Percentiles rank a stretch among this genome's conserved stretches.
Evolutionary conservation across 2,888 invertebrate species (phyloP).

Genomic region (Eristalis tenax): DNA sequence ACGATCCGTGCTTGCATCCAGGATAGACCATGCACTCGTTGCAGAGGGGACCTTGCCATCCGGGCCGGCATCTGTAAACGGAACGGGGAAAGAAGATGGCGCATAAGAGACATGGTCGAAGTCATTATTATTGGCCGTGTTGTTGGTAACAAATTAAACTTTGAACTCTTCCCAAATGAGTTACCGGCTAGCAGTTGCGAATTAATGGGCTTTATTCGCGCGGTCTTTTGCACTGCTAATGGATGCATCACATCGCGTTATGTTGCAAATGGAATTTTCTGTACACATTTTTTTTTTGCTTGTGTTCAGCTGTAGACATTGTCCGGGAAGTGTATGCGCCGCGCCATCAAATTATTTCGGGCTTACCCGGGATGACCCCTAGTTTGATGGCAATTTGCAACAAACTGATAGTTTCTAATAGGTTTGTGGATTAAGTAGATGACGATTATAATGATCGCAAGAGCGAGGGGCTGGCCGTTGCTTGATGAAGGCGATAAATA

Average conservation of each 20-base stretch:
- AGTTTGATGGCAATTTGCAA: constrained; percentile 43
- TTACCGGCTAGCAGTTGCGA: constrained; percentile 69
- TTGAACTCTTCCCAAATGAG: constrained; percentile 71
- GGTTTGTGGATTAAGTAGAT: constrained; percentile 51
- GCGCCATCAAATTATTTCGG: constrained; percentile 62
- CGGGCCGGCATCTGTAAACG: constrained; percentile 89
- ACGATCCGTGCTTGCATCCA: constrained; percentile 97
- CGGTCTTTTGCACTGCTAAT: constrained; percentile 47
- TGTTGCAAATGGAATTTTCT: constrained; percentile 66
- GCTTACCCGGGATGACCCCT: constrained; percentile 50
- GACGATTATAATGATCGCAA: constrained; percentile 38
- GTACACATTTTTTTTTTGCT: constrained; percentile 34
- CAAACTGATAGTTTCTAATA: constrained; percentile 53
- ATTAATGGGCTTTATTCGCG: constrained; percentile 67
- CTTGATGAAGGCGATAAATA: constrained; percentile 42
- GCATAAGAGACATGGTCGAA: constrained; percentile 28
- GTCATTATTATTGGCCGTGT: constrained; percentile 66
- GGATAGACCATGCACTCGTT: constrained; percentile 97
- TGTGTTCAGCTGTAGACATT: not conserved
- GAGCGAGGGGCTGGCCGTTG: constrained; percentile 22
- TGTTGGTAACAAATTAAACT: constrained; percentile 72
- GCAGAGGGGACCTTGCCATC: constrained; percentile 96
- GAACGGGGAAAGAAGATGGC: constrained; percentile 40
- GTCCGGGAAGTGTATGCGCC: constrained; percentile 36
- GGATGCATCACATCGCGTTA: constrained; percentile 48